Evolutionary conservation across 1,140 invertebrate genomes (phyloP).

Genomic region (Bradynema listronoti): DNA sequence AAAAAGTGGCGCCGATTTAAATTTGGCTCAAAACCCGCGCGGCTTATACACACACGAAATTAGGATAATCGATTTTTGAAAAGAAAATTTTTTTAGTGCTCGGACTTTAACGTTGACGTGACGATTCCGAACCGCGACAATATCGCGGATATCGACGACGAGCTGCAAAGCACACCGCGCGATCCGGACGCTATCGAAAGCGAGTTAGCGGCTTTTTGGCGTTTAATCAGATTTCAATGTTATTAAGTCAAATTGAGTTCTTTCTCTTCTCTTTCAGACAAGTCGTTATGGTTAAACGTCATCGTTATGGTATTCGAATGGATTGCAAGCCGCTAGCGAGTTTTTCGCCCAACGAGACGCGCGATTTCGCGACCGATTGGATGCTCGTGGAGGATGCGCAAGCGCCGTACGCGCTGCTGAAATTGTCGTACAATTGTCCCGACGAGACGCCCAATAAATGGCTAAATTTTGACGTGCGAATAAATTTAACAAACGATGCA

Average conservation of each 20-base stretch:
- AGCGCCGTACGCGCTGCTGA: too few relatives aligned
- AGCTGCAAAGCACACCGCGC: neutral
- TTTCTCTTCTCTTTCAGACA: neutral
- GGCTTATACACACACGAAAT: neutral
- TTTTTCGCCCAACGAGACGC: too few relatives aligned
- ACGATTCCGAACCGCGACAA: neutral
- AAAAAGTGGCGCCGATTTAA: constrained; percentile 10
- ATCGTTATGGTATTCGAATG: neutral
- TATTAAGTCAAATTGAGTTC: neutral
- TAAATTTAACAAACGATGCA: too few relatives aligned
- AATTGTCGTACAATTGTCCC: too few relatives aligned
- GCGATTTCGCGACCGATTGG: too few relatives aligned
- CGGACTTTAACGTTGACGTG: neutral
- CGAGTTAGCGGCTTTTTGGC: neutral
- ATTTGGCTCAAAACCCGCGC: constrained; percentile 17
- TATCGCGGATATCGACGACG: neutral
- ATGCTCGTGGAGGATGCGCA: too few relatives aligned
- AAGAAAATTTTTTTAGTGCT: constrained; percentile 8
- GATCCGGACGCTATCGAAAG: neutral
- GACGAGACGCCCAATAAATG: too few relatives aligned
- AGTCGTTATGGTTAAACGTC: neutral
- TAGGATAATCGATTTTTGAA: too few relatives aligned
- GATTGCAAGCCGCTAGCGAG: constrained; percentile 2
- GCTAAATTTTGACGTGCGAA: too few relatives aligned
- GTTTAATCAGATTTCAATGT: too few relatives aligned